Evolutionary conservation across 2,888 invertebrate species (phyloP).

Genomic region (Drosophila quinaria): DNA sequence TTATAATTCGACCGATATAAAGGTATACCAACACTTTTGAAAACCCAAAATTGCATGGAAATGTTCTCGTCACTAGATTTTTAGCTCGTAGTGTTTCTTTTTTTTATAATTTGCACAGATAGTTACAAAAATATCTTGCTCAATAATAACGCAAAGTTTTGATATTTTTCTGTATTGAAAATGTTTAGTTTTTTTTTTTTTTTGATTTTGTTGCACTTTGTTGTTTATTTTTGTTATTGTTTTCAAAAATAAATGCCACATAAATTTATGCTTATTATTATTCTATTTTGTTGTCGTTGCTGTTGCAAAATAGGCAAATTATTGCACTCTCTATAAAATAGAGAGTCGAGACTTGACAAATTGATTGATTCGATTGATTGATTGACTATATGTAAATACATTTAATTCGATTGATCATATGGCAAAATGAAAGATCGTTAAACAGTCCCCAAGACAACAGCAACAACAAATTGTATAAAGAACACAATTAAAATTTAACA

Average conservation of each 20-base stretch:
- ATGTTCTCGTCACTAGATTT: no score
- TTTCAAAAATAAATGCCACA: constrained; percentile 50
- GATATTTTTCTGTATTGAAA: constrained; percentile 5
- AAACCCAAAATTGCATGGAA: no score
- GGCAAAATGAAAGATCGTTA: constrained; percentile 35
- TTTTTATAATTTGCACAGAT: not conserved
- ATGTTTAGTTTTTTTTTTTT: constrained; percentile 30
- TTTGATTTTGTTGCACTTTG: constrained; percentile 39
- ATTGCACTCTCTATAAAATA: constrained; percentile 37
- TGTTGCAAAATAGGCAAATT: constrained; percentile 10
- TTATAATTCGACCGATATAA: no score
- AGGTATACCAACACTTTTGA: no score
- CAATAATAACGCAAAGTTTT: not conserved
- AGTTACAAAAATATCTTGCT: no score
- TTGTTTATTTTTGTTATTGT: constrained; percentile 11
- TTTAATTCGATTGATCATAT: constrained; percentile 44
- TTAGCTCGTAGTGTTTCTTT: no score
- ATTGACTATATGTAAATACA: constrained; percentile 42
- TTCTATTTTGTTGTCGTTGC: constrained; percentile 22
- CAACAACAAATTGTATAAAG: constrained; percentile 15
- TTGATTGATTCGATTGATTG: constrained; percentile 8
- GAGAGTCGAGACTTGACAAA: constrained; percentile 27
- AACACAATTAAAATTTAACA: constrained; percentile 13
- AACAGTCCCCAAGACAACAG: constrained; percentile 14
- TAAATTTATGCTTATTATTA: constrained; percentile 14